These are phyloP conservation scores for Mastacembelus armatus DNA, from an alignment of 2,797 vertebrate species.

Conservation along the genomic window DNA sequence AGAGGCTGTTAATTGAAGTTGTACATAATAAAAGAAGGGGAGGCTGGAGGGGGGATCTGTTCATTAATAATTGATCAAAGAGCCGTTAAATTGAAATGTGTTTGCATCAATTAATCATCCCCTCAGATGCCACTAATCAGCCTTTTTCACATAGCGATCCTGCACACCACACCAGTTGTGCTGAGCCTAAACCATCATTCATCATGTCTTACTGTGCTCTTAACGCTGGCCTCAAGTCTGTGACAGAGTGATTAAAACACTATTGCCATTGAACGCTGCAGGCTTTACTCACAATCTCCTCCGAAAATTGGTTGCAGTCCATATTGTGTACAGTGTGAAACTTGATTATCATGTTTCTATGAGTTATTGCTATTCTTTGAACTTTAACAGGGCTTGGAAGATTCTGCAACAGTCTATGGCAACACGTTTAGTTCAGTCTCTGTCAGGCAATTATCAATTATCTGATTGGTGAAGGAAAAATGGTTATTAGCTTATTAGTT, in stretches of 20 bases:
- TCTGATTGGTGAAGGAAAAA: conserved; percentile 8
- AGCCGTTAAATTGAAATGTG: conserved; percentile 81
- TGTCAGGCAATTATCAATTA: conserved; percentile 34
- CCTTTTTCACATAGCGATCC: conserved; percentile 67
- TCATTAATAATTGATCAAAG: conserved; percentile 84
- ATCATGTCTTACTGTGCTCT: conserved; percentile 72
- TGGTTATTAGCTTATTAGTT: neutral
- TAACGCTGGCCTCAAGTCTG: conserved; percentile 64
- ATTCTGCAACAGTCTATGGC: conserved; percentile 19
- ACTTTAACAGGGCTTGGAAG: conserved; percentile 47
- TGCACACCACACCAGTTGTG: conserved; percentile 61
- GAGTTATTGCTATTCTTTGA: conserved; percentile 71
- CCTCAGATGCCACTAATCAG: conserved; percentile 79
- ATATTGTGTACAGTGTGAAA: conserved; percentile 47
- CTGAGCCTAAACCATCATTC: conserved; percentile 65
- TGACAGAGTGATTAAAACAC: conserved; percentile 79
- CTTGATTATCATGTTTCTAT: conserved; percentile 66
- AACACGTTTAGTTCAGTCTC: conserved; percentile 54
- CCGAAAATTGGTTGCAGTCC: conserved; percentile 58
- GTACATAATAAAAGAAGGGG: conserved; percentile 71
- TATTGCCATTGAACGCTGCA: conserved; percentile 56
- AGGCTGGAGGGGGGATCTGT: conserved; percentile 21
- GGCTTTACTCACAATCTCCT: conserved; percentile 65
- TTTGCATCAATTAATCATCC: conserved; percentile 84
- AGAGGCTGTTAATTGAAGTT: conserved; percentile 71